Evolutionary conservation across 2,797 vertebrate species (phyloP).

Genomic region (Cyprinella venusta): DNA sequence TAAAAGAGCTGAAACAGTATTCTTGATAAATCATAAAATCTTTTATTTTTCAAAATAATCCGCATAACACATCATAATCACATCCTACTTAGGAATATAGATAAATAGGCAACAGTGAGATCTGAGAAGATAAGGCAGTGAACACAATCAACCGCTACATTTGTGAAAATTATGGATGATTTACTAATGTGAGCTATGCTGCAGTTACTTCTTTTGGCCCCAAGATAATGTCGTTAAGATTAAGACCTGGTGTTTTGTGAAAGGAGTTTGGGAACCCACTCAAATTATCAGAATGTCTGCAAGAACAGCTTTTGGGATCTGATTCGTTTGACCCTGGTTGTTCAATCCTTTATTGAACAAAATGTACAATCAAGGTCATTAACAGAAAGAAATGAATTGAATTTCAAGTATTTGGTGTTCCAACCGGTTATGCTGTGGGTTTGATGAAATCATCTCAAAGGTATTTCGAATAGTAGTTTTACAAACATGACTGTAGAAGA

Average conservation of each 20-base stretch:
- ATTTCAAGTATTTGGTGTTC: background rate
- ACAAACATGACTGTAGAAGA: background rate
- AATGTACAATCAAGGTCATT: no score
- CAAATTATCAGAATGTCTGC: background rate
- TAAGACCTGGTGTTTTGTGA: background rate
- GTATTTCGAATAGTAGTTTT: background rate
- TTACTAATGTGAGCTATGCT: background rate
- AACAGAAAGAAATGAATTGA: no score
- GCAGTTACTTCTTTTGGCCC: background rate
- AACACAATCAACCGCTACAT: background rate
- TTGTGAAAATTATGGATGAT: background rate
- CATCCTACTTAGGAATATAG: slow-evolving; percentile 5
- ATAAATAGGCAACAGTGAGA: slow-evolving; percentile 24
- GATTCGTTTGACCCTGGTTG: no score
- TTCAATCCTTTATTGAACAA: background rate
- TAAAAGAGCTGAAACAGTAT: background rate
- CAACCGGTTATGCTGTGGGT: background rate
- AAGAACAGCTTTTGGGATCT: background rate
- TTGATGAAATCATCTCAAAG: background rate
- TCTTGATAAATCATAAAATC: background rate
- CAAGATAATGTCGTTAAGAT: background rate
- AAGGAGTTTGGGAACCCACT: background rate
- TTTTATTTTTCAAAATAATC: background rate
- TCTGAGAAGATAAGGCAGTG: background rate
- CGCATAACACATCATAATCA: background rate